phyloP scores from a whole-genome alignment of 2,888 invertebrate genomes.

The Deroplatys truncata region DNA sequence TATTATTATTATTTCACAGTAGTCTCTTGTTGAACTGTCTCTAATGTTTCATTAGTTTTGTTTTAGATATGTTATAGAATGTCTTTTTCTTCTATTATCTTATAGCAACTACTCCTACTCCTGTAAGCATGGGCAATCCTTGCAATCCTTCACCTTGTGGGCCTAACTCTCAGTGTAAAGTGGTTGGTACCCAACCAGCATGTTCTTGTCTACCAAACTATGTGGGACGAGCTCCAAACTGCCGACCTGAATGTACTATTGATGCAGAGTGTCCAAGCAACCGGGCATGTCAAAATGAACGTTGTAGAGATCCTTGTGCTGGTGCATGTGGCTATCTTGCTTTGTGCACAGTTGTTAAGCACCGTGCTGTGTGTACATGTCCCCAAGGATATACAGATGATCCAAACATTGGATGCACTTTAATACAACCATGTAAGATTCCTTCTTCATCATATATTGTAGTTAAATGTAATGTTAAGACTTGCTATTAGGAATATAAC shows the following conservation, averaged over 20 bases:
- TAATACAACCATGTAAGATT: conserved; percentile 42
- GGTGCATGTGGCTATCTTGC: conserved; percentile 77
- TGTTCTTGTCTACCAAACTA: conserved; percentile 78
- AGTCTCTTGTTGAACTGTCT: neutral
- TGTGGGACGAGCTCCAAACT: conserved; percentile 80
- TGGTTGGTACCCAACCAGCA: conserved; percentile 77
- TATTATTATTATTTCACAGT: neutral
- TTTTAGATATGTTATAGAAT: neutral
- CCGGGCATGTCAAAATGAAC: conserved; percentile 74
- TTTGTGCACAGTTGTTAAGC: conserved; percentile 78
- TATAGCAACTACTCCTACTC: conserved; percentile 38
- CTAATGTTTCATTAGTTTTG: neutral
- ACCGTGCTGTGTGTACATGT: conserved; percentile 76
- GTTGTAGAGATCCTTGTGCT: conserved; percentile 79
- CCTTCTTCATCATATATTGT: conserved; percentile 34
- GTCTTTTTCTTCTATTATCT: conserved; percentile 10
- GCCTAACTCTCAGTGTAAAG: conserved; percentile 75
- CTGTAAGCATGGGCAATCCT: conserved; percentile 55
- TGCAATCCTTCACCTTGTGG: conserved; percentile 81
- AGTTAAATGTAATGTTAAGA: neutral
- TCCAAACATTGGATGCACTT: conserved; percentile 56
- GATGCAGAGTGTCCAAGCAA: conserved; percentile 78
- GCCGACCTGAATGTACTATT: conserved; percentile 77
- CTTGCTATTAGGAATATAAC: neutral
- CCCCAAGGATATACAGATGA: conserved; percentile 79